phyloP scores from a whole-genome alignment of 2,797 vertebrate genomes.

The Discoglossus pictus region DNA sequence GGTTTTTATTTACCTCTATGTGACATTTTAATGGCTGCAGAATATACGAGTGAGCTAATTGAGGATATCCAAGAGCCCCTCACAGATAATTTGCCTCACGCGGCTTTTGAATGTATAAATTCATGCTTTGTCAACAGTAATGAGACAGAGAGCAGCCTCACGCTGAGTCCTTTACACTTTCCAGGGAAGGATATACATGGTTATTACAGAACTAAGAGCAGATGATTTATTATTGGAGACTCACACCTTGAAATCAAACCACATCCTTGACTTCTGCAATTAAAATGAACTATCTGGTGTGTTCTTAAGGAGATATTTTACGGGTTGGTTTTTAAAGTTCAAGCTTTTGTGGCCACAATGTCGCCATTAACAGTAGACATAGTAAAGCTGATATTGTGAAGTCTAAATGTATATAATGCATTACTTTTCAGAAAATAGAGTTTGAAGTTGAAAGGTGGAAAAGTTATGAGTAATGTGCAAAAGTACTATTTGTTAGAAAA shows the following conservation, averaged over 20 bases:
- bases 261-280: conserved; percentile 35
- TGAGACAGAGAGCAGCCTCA: conserved; percentile 54
- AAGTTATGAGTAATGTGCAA: too few species aligned
- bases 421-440: background rate
- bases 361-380: too few species aligned
- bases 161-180: conserved; percentile 54
- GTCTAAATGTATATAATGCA: too few species aligned
- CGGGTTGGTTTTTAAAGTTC: too few species aligned
- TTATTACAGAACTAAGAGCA: conserved; percentile 51
- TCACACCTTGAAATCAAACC: conserved; percentile 40
- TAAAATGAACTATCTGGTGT: background rate
- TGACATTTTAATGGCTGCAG: conserved; percentile 58
- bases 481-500: too few species aligned
- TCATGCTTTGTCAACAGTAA: conserved; percentile 59
- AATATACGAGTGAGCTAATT: conserved; percentile 55
- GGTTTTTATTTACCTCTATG: conserved; percentile 54
- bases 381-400: too few species aligned
- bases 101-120: conserved; percentile 54
- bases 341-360: too few species aligned
- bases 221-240: conserved; percentile 55
- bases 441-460: background rate
- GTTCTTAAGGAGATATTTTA: too few species aligned
- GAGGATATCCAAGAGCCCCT: conserved; percentile 50
- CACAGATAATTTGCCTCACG: conserved; percentile 53
- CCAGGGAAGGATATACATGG: conserved; percentile 54